Percentiles rank a stretch among this genome's conserved stretches.
Evolutionary conservation across 2,888 invertebrate genomes (phyloP).

Genomic region (Sabellastarte sp.): DNA sequence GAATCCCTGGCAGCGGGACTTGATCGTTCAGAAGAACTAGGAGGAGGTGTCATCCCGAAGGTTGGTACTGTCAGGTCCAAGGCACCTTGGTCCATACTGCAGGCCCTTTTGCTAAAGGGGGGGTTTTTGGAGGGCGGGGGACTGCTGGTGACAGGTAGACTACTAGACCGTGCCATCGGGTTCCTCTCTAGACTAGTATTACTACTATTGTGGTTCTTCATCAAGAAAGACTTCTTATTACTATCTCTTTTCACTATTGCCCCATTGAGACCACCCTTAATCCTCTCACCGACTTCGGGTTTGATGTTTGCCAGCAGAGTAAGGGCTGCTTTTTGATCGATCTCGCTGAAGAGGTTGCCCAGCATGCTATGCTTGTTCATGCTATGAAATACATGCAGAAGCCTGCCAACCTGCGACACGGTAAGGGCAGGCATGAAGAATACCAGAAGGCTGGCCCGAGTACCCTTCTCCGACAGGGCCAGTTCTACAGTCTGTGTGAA

Average conservation of each 20-base stretch:
- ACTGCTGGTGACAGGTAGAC: too few relatives aligned
- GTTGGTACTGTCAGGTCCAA: not conserved
- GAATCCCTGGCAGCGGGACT: not conserved
- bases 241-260: too few relatives aligned
- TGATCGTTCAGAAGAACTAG: not conserved
- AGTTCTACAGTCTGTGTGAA: constrained; percentile 3
- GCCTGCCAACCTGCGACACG: constrained; percentile 13
- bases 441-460: constrained; percentile 17
- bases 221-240: too few relatives aligned
- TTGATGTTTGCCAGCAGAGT: constrained; percentile 23
- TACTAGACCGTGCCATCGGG: not conserved
- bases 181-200: not conserved
- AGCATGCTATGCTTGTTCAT: constrained; percentile 25
- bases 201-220: too few relatives aligned
- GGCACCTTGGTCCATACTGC: not conserved
- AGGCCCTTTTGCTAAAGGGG: not conserved
- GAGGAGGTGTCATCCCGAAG: not conserved
- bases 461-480: constrained; percentile 6
- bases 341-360: constrained; percentile 21
- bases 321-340: constrained; percentile 24
- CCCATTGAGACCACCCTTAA: not conserved
- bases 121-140: too few relatives aligned
- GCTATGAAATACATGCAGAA: constrained; percentile 26
- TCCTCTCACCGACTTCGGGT: constrained; percentile 8
- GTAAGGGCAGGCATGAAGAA: constrained; percentile 18